These are phyloP conservation scores for Apocrypta bakeri DNA, from an alignment of 1,140 invertebrate species.

Conservation along the genomic window DNA sequence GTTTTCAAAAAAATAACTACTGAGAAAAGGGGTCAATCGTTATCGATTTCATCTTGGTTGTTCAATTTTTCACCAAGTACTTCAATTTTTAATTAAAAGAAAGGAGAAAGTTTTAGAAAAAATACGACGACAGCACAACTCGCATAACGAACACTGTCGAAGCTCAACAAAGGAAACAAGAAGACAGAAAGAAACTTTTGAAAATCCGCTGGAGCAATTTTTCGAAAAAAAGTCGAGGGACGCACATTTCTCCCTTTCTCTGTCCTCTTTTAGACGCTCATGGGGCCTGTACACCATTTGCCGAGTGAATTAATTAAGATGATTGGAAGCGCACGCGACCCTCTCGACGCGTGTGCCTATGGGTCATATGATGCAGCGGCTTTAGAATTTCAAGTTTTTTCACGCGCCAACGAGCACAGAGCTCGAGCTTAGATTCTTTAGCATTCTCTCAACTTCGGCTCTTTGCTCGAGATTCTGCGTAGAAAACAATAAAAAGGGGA, in stretches of 20 bases:
- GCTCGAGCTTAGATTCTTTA: background rate
- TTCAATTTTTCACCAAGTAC: too few relatives aligned
- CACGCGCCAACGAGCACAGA: background rate
- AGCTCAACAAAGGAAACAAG: background rate
- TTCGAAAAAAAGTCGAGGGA: background rate
- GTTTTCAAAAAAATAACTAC: background rate
- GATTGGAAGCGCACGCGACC: slow-evolving; percentile 15
- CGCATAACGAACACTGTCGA: background rate
- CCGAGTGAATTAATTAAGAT: slow-evolving; percentile 46
- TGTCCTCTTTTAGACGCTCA: background rate
- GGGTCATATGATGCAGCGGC: background rate
- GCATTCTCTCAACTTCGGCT: background rate
- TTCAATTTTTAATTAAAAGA: background rate
- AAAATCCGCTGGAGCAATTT: background rate
- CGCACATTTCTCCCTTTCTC: background rate
- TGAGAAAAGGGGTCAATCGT: background rate
- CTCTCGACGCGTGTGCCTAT: background rate
- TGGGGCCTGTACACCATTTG: background rate
- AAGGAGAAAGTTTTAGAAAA: background rate
- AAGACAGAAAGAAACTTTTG: background rate
- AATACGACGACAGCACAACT: too few relatives aligned
- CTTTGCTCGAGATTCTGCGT: background rate
- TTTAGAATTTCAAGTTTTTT: slow-evolving; percentile 16
- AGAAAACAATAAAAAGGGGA: background rate
- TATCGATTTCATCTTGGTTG: background rate